Conservation (phyloP, 2,888 invertebrate species). For the Agriopis aurantiaria region DNA sequence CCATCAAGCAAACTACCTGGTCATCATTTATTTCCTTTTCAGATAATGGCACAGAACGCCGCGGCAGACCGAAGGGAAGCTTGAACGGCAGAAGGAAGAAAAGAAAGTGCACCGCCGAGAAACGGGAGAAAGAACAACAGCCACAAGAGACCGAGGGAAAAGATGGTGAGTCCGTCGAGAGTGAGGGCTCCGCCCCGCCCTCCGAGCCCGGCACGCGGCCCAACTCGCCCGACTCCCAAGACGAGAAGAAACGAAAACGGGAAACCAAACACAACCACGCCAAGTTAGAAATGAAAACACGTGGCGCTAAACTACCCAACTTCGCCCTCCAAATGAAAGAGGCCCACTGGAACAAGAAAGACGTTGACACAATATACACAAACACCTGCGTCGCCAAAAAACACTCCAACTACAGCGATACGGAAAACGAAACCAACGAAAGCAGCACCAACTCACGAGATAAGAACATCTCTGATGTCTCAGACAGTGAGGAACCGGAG, state of each 20-base stretch:
- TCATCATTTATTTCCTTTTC: constrained; percentile 41
- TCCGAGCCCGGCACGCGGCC: constrained; percentile 79
- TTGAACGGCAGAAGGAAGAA: constrained; percentile 72
- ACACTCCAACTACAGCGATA: constrained; percentile 70
- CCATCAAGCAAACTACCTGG: not conserved
- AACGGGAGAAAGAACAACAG: constrained; percentile 74
- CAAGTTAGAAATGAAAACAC: constrained; percentile 82
- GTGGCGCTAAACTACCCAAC: constrained; percentile 88
- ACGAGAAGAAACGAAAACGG: constrained; percentile 62
- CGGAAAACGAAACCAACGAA: constrained; percentile 73
- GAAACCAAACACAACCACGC: constrained; percentile 67
- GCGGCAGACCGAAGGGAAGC: constrained; percentile 77
- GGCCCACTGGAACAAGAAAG: constrained; percentile 82
- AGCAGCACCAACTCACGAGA: constrained; percentile 77
- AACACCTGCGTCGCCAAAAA: constrained; percentile 70
- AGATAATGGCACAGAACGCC: constrained; percentile 77
- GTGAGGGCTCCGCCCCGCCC: constrained; percentile 77
- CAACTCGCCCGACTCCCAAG: constrained; percentile 71
- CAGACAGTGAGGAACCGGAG: constrained; percentile 82
- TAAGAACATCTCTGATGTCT: constrained; percentile 81
- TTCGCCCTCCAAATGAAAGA: constrained; percentile 85
- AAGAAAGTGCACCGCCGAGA: constrained; percentile 70
- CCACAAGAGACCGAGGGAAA: constrained; percentile 82
- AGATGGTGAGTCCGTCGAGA: constrained; percentile 77
- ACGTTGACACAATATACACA: constrained; percentile 77